Evolutionary conservation across 2,888 invertebrate genomes (phyloP), one percentile per base, ranked within the genome.

Genomic region (Phengaris alcon): DNA sequence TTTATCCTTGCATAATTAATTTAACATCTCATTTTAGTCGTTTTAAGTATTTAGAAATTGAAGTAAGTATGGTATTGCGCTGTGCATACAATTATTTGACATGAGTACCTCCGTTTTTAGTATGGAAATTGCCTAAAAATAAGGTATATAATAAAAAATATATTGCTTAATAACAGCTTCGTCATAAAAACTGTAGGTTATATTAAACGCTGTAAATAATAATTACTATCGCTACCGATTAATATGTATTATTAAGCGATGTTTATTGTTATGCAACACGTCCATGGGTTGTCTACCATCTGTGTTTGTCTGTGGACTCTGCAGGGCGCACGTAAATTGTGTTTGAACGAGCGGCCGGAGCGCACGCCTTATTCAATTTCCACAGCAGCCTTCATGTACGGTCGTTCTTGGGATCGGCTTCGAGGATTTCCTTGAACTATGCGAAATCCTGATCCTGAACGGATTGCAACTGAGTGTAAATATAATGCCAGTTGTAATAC

Each of bases 321-420:
- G 15, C n/a, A 9, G 57, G 57, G 15, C 57, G 57, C 57, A 57
- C 57, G 15, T 57, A 57, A 57, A 57, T 57, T 57, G 57, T 57
- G 57, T 57, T 57, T 57, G 57, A 57, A 57, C 57, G 57, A 35
- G 35, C 35, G 57, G 57, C 57, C 15, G 57, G 9, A 8, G 57
- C 15, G 57, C 15, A 15, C n/a, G 57, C 15, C 57, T 57, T 57
- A 57, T 57, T 57, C 15, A 57, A 57, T 57, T 57, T 57, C 57
- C 57, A 3, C 15, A 8, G 0, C 57, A 57, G 57, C n/a, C 57
- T 57, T 13, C 15, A 15, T n/a, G 57, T 57, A 8, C 57, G 8
- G 9, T 13, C n/a, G 15, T 57, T 57, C 57, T 3, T 15, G 57
- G 15, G 15, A 57, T 1, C 57, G 4, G 35, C 35, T 35, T 35